Conservation (phyloP, 1,140 invertebrate species). For the Aporrectodea caliginosa region DNA sequence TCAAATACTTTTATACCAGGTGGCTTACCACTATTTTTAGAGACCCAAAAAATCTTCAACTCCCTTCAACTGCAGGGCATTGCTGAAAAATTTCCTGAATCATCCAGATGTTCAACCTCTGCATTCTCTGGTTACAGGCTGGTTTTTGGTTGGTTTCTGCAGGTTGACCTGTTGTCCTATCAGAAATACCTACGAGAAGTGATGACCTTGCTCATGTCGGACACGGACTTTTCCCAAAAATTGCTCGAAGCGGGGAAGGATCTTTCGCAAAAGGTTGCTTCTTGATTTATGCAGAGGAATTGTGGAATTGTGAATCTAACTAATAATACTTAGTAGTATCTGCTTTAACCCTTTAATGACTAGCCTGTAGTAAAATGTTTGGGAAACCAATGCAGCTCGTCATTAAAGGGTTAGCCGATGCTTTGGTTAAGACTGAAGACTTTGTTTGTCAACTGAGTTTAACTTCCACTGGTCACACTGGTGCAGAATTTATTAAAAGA, state of each 20-base stretch:
- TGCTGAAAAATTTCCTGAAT: too few species aligned
- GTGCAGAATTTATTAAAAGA: too few species aligned
- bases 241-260: neutral
- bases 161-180: slow-evolving; percentile 16
- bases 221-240: neutral
- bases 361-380: neutral
- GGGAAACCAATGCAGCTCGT: neutral
- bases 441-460: too few species aligned
- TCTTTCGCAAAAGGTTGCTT: neutral
- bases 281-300: neutral
- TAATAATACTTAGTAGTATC: too few species aligned
- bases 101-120: too few species aligned
- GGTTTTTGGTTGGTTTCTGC: neutral
- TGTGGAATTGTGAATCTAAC: too few species aligned
- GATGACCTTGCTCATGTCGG: slow-evolving; percentile 13
- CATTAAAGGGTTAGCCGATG: neutral
- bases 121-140: neutral
- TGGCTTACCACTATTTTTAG: neutral
- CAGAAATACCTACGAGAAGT: slow-evolving; percentile 19
- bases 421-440: neutral
- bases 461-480: too few species aligned
- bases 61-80: too few species aligned
- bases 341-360: too few species aligned
- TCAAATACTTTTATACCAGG: neutral
- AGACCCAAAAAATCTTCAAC: too few species aligned